A percentile compares a stretch with the other conserved stretches of the same genome.
Conservation (phyloP, 2,888 invertebrate genomes). For the Nycteola revayana region DNA sequence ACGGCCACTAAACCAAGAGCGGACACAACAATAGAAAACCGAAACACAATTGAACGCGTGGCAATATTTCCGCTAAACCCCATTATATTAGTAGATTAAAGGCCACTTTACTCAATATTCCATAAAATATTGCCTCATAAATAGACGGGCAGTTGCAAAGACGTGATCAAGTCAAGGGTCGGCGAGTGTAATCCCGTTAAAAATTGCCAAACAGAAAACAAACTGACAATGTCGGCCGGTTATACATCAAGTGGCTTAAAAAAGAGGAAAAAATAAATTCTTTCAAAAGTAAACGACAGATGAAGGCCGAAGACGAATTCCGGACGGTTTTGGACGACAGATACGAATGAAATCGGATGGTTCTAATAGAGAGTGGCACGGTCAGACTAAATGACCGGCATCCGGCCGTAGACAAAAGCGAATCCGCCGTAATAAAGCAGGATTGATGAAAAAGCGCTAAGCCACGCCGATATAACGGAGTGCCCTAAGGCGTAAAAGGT, state of each 20-base stretch:
- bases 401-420: conserved; percentile 78
- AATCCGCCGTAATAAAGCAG: conserved; percentile 81
- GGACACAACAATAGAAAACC: conserved; percentile 59
- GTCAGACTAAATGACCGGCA: conserved; percentile 77
- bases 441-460: conserved; percentile 84
- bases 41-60: conserved; percentile 62
- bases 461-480: conserved; percentile 78
- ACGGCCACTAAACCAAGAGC: conserved; percentile 45
- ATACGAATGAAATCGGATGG: conserved; percentile 77
- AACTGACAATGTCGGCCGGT: conserved; percentile 65
- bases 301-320: conserved; percentile 71
- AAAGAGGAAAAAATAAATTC: conserved; percentile 50
- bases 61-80: conserved; percentile 56
- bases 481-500: conserved; percentile 31
- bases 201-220: conserved; percentile 80
- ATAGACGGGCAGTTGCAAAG: conserved; percentile 68
- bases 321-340: conserved; percentile 65
- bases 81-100: conserved; percentile 80
- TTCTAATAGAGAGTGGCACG: conserved; percentile 73
- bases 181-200: conserved; percentile 73
- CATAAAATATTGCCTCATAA: conserved; percentile 79
- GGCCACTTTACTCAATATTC: conserved; percentile 80
- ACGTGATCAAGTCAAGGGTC: conserved; percentile 69
- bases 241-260: conserved; percentile 74
- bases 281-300: conserved; percentile 55